Percentiles rank a stretch among this genome's conserved stretches.
Conservation (phyloP, 2,888 invertebrate species). For the Hemistola chrysoprasaria region DNA sequence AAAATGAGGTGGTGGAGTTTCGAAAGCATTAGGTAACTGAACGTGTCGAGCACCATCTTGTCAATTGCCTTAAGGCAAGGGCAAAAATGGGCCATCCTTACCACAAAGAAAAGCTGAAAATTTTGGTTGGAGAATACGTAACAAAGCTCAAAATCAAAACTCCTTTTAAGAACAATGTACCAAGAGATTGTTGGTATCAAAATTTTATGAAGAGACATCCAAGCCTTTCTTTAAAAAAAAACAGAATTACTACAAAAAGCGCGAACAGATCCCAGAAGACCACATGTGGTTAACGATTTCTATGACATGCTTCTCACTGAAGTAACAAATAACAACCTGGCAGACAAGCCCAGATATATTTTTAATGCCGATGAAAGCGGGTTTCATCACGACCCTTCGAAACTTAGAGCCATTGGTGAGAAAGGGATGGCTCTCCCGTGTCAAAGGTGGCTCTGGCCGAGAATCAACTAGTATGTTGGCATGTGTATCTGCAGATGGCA, state of each 20-base stretch:
- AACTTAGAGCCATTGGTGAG: conserved; percentile 6
- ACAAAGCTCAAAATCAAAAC: too few relatives aligned
- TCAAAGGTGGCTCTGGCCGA: conserved; percentile 4
- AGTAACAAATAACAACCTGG: conserved; percentile 3
- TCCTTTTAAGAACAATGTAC: too few relatives aligned
- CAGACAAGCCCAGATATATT: conserved; percentile 4
- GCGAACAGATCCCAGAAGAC: conserved; percentile 5
- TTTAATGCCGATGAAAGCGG: conserved; percentile 9
- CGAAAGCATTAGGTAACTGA: conserved; percentile 11
- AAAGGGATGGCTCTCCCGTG: conserved; percentile 12
- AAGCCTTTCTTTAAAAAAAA: conserved; percentile 12
- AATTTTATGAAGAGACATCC: conserved; percentile 17
- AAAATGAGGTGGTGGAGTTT: conserved; percentile 11
- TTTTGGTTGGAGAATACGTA: too few relatives aligned
- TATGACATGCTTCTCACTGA: conserved; percentile 1
- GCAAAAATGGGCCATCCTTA: conserved; percentile 1
- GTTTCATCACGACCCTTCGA: conserved; percentile 4
- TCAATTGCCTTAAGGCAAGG: conserved; percentile 9
- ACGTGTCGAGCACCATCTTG: conserved; percentile 12
- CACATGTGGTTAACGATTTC: conserved; percentile 7
- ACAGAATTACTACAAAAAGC: conserved; percentile 12
- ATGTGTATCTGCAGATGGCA: conserved; percentile 8
- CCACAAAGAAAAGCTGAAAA: conserved; percentile 1
- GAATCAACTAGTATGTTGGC: conserved; percentile 6
- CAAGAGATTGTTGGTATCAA: conserved; percentile 14